Conservation (phyloP, 2,113 vertebrate genomes). For the Atractosteus spatula region DNA sequence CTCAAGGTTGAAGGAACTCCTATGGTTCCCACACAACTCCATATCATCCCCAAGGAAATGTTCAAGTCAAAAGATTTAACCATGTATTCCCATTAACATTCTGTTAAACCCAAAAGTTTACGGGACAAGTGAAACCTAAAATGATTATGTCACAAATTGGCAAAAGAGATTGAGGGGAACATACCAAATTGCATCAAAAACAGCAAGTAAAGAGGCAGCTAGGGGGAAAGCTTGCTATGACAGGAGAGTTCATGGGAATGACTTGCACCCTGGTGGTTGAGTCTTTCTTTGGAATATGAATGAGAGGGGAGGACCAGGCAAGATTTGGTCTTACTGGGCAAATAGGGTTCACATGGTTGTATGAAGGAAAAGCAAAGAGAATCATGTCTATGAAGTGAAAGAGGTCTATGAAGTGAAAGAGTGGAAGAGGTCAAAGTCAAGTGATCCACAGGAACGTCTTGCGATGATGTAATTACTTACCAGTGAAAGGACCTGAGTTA, state of each 20-base stretch:
- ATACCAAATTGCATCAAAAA: slow-evolving; percentile 1
- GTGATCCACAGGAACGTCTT: background rate
- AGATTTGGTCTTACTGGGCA: slow-evolving; percentile 6
- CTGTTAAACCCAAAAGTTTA: background rate
- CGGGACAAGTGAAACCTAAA: background rate
- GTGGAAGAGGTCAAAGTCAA: no score
- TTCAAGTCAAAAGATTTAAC: slow-evolving; percentile 8
- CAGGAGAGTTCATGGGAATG: background rate
- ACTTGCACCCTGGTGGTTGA: background rate
- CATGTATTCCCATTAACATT: background rate
- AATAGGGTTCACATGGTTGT: background rate
- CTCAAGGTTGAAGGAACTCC: background rate
- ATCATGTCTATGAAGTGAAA: background rate
- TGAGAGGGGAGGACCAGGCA: slow-evolving; percentile 2
- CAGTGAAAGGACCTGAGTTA: background rate
- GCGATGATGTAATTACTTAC: background rate
- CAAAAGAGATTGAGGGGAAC: background rate
- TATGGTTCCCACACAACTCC: slow-evolving; percentile 3
- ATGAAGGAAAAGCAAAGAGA: background rate
- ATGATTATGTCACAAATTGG: slow-evolving; percentile 8
- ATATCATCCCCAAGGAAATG: slow-evolving; percentile 13
- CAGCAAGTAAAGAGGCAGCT: background rate
- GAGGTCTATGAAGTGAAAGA: background rate
- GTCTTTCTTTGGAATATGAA: slow-evolving; percentile 6
- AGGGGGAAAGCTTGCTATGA: slow-evolving; percentile 1